Base-by-base conservation (phyloP, 2,888 invertebrate genomes). In the Ceraclea dissimilis region DNA sequence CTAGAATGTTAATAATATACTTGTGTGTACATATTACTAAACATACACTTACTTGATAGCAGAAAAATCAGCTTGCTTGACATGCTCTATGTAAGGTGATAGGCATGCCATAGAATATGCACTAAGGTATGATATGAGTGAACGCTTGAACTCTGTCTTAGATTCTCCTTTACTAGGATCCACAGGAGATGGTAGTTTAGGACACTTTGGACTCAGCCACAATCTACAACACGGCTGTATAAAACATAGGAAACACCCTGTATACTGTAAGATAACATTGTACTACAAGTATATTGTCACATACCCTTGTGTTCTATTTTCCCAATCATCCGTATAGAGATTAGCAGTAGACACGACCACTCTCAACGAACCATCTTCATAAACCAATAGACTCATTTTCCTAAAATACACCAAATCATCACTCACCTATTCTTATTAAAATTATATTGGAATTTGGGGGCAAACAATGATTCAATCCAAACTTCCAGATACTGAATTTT, bases 331-430 rank as follows among this genome's bases (percentile, higher is more conserved):
- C 20, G 85, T 78, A 63, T 95, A 89, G 2, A 97, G 76, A 75
- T 98, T 98, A 0, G 96, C 93, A 0, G 96, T 96, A 0, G 90
- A 91, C 31, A 97, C 82, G 0, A 94, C 86, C 5, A 97, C 84
- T 11, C 95, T 76, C 52, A 96, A 72, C 0, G 91, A 90, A 0
- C 85, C 81, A 65, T 93, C 87, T 60, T 81, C 85, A 66, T 95
- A 95, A 50, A 85, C 82, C 0, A 96, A 76, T 1, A 97, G 69
- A 79, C 93, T 92, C 81, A 96, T 82, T 78, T 97, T 96, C 0
- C 86, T 86, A 68, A 43, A 75, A 71, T 60, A 60, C 5, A 39
- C 11, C 31, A 39, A 39, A 39, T 39, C 2, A 39, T 13, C 13
- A 13, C 5, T 39, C 13, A 39, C 39, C 4, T 8, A 8, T 39